phyloP scores from a whole-genome alignment of 2,888 invertebrate species.

The Hydropsyche betteni region DNA sequence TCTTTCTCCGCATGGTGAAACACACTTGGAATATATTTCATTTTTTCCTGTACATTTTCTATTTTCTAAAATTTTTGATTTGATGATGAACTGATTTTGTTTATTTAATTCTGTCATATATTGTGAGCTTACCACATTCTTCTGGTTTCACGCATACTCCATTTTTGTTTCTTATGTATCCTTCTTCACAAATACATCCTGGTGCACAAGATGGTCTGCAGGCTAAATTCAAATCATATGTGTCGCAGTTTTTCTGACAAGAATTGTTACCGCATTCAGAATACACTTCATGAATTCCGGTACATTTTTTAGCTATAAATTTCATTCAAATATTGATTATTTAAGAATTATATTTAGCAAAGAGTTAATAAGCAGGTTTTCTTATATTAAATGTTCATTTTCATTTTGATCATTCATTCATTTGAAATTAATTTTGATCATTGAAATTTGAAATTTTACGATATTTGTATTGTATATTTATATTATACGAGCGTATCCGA shows the following conservation, averaged over 20 bases:
- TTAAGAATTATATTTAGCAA: not conserved
- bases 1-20: conserved; percentile 44
- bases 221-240: not conserved
- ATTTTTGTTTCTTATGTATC: conserved; percentile 39
- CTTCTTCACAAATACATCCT: conserved; percentile 43
- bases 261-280: conserved; percentile 34
- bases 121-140: conserved; percentile 42
- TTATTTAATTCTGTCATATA: not conserved
- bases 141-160: conserved; percentile 39
- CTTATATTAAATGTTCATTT: not conserved
- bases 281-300: conserved; percentile 14
- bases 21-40: conserved; percentile 37
- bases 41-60: conserved; percentile 36
- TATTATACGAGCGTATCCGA: too few species aligned
- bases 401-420: too few species aligned
- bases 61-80: conserved; percentile 9
- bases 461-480: too few species aligned
- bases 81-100: too few species aligned
- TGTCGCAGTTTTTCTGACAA: conserved; percentile 33
- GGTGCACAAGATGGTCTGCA: conserved; percentile 36
- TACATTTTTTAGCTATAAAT: conserved; percentile 2
- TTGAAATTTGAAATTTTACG: too few species aligned
- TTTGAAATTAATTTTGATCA: too few species aligned
- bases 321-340: too few species aligned
- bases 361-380: not conserved